A percentile compares a stretch with the other conserved stretches of the same genome.
phyloP scores from a whole-genome alignment of 53 echinoderm and acorn worm genomes.

The Actinopyga echinites region DNA sequence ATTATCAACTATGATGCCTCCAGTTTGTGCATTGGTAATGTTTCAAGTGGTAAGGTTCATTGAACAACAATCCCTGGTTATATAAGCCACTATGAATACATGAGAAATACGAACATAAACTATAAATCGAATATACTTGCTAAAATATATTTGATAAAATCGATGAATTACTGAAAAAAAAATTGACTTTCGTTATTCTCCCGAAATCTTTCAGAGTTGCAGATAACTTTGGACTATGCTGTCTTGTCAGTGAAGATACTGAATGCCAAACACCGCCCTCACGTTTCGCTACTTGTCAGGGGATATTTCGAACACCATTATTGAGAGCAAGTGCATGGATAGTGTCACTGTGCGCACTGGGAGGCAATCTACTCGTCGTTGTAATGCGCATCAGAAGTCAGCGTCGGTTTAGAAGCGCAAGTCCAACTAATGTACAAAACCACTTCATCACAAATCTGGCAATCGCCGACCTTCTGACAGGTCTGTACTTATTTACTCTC shows the following conservation, averaged over 20 bases:
- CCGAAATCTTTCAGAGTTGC: slow-evolving; percentile 41
- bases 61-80: no score
- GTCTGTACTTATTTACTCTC: slow-evolving; percentile 63
- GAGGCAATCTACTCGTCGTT: slow-evolving; percentile 58
- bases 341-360: slow-evolving; percentile 46
- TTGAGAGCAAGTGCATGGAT: slow-evolving; percentile 61
- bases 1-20: no score
- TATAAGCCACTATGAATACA: neutral
- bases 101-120: neutral
- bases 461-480: slow-evolving; percentile 65
- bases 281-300: slow-evolving; percentile 62
- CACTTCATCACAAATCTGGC: slow-evolving; percentile 62
- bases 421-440: slow-evolving; percentile 37
- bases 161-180: neutral
- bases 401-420: slow-evolving; percentile 1
- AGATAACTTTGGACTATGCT: slow-evolving; percentile 58
- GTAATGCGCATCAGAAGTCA: slow-evolving; percentile 40
- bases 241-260: slow-evolving; percentile 41
- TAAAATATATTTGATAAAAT: neutral
- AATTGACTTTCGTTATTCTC: neutral
- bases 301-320: slow-evolving; percentile 57
- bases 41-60: no score
- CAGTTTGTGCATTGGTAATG: no score
- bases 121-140: neutral
- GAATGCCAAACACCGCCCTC: slow-evolving; percentile 62